Evolutionary conservation across 2,797 vertebrate genomes (phyloP), one percentile per base, ranked within the genome.

Genomic region (Melanotaenia parkinsoni): DNA sequence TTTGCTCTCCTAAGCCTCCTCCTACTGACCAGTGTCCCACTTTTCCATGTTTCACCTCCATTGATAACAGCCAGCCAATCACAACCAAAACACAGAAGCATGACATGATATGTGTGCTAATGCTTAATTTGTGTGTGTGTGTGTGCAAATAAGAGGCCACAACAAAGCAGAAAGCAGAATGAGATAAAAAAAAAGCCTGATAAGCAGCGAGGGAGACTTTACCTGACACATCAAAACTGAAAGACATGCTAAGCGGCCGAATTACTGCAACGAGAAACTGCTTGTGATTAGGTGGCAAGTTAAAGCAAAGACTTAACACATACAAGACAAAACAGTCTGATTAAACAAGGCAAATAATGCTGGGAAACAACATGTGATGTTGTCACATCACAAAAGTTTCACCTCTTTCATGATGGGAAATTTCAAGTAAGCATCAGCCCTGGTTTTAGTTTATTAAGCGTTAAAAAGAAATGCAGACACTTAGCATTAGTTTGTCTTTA

Each of bases 221-320:
- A 99, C 98, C 98, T 98, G 97, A 96, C 93, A 95, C 95, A 94
- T 98, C 97, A 98, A 98, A 98, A 97, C 96, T 99, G 95, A 97
- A 93, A 96, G 97, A 98, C 96, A 98, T 96, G 96, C 97, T 97
- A 98, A 99, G 96, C 84, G 96, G 96, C 87, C 95, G 95, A 86
- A 95, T 93, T 94, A 96, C 97, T 99, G 96, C 88, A 96, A 92
- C 91, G 95, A 96, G 94, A 96, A 95, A 97, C 74, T 84, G 71
- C 33, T 72, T 76, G 67, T 38, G 58, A 78, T 73, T 63, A 78
- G 67, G 62, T 81, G 50, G 53, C 62, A 63, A 61, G 70, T 73
- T 72, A 72, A 72, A 37, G 61, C 56, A 86, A 45, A 64, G 63
- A 67, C 30, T 68, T 64, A 74, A 61, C n/a, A 70, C 32, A 79